A percentile compares a stretch with the other conserved stretches of the same genome.
Evolutionary conservation across 2,113 vertebrate species (phyloP).

Genomic region (Ciconia maguari): DNA sequence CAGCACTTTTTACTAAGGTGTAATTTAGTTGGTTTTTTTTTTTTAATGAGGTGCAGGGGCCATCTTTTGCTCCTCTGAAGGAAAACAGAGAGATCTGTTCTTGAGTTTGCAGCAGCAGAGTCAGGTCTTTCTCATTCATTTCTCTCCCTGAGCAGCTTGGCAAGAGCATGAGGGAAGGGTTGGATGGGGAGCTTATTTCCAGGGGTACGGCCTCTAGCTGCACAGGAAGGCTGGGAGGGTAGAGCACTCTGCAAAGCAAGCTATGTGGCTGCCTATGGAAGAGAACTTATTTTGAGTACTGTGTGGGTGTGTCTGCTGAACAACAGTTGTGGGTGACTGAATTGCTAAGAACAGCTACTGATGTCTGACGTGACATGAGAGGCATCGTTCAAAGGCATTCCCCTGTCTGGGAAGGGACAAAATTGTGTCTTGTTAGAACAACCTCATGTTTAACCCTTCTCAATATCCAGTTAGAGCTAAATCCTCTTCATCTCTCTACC

Average conservation of each 20-base stretch:
- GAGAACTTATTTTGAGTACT: not conserved
- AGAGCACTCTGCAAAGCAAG: not conserved
- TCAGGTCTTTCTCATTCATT: not conserved
- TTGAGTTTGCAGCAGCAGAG: not conserved
- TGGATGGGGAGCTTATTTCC: not conserved
- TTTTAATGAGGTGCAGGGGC: not conserved
- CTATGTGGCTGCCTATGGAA: not conserved
- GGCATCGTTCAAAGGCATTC: not conserved
- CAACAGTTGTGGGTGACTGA: not conserved
- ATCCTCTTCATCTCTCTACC: not conserved
- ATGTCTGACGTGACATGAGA: not conserved
- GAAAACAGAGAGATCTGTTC: not conserved
- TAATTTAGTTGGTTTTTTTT: not conserved
- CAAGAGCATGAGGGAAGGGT: not conserved
- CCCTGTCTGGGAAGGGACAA: not conserved
- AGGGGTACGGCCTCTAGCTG: not conserved
- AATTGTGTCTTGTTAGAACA: not conserved
- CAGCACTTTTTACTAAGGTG: not conserved
- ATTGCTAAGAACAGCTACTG: slow-evolving; percentile 12
- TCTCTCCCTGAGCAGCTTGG: not conserved
- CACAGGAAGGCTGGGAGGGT: not conserved
- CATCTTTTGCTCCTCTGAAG: not conserved
- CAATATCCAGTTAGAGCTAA: not conserved
- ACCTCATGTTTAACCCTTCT: not conserved
- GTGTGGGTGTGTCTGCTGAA: not conserved